A percentile compares a stretch with the other conserved stretches of the same genome.
Evolutionary conservation across 2,113 vertebrate genomes (phyloP).

Genomic region (Glaucomys volans): DNA sequence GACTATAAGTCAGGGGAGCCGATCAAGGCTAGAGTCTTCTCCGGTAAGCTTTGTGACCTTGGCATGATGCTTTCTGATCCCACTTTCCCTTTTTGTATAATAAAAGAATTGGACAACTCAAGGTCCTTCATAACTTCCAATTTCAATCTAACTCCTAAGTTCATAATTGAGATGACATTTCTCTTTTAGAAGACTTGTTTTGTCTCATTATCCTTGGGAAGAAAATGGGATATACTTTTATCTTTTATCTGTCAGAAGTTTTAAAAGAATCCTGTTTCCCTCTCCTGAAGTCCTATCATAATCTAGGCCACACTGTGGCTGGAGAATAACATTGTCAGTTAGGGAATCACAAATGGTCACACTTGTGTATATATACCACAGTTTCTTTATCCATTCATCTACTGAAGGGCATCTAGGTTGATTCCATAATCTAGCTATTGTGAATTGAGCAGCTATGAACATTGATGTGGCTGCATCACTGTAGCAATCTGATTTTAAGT

Average conservation of each 20-base stretch:
- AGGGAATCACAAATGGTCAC: not conserved
- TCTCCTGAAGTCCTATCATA: not conserved
- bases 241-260: not conserved
- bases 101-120: not conserved
- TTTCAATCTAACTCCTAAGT: slow-evolving; percentile 1
- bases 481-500: no score
- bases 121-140: not conserved
- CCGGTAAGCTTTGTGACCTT: not conserved
- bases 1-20: not conserved
- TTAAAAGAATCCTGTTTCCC: not conserved
- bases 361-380: no score
- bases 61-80: not conserved
- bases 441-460: no score
- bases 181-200: not conserved
- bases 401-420: no score
- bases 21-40: not conserved
- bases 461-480: no score
- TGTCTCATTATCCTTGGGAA: not conserved
- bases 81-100: not conserved
- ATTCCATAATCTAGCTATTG: no score
- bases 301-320: not conserved
- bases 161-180: slow-evolving; percentile 34
- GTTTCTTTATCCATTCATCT: no score
- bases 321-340: not conserved
- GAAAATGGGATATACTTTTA: not conserved